phyloP scores from a whole-genome alignment of 2,888 invertebrate species.

The Tenthredo distinguenda region DNA sequence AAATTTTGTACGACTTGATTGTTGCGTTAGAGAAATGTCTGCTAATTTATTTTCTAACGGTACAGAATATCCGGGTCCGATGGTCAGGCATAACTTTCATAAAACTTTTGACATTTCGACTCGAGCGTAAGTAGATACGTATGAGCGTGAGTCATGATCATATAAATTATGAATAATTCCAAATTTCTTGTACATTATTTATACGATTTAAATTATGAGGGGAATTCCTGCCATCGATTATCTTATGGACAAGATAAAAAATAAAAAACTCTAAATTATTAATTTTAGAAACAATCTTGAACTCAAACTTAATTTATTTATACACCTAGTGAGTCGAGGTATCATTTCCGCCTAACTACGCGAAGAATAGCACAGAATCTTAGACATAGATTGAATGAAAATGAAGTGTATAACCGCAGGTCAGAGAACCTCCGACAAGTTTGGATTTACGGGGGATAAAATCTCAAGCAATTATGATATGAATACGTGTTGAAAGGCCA shows the following conservation, averaged over 20 bases:
- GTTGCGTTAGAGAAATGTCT: not conserved
- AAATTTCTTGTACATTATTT: not conserved
- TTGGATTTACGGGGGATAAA: not conserved
- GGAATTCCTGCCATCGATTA: not conserved
- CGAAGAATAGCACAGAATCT: not conserved
- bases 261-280: not conserved
- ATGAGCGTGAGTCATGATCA: not conserved
- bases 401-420: not conserved
- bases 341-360: slow-evolving; percentile 7
- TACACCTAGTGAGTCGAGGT: not conserved
- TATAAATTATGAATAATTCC: not conserved
- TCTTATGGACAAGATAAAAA: not conserved
- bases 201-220: not conserved
- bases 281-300: not conserved
- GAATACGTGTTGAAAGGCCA: not conserved
- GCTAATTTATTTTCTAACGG: not conserved
- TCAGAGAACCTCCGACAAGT: not conserved
- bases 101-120: not conserved
- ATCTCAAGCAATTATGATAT: not conserved
- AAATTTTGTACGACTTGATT: not conserved
- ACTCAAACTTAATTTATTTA: not conserved
- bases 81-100: not conserved
- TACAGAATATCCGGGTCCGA: too few relatives aligned
- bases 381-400: not conserved
- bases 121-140: not conserved